These are phyloP conservation scores for Apus apus DNA, from an alignment of 2,113 vertebrate genomes.

Conservation along the genomic window DNA sequence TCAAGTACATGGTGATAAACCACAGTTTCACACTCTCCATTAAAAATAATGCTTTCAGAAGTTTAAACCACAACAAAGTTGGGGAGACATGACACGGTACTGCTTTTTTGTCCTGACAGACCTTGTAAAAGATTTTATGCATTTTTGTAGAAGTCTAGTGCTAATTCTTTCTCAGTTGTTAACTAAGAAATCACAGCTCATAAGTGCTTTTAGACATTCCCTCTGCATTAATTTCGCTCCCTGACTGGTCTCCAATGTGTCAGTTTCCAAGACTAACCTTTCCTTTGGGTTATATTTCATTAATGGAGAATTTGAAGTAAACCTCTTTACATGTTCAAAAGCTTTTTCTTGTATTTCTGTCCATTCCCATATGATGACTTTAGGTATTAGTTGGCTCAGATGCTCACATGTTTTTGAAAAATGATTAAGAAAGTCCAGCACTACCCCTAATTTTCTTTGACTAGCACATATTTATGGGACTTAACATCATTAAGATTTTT, in stretches of 20 bases:
- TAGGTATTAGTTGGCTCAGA: not conserved
- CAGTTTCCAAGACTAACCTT: not conserved
- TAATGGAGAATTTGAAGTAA: conserved; percentile 20
- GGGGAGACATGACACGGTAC: not conserved
- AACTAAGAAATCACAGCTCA: not conserved
- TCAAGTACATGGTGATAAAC: not conserved
- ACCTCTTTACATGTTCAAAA: conserved; percentile 8
- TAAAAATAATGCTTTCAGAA: not conserved
- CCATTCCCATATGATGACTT: not conserved
- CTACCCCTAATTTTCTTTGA: not conserved
- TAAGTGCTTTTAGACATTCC: conserved; percentile 8
- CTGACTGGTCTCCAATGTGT: not conserved
- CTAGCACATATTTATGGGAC: not conserved
- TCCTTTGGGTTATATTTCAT: not conserved
- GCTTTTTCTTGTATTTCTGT: conserved; percentile 40
- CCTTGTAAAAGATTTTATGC: not conserved
- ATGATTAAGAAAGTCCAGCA: not conserved
- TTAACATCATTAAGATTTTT: not conserved
- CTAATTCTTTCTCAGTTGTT: not conserved
- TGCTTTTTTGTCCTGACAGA: not conserved
- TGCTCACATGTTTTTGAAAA: not conserved
- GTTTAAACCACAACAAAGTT: not conserved
- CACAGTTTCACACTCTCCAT: not conserved
- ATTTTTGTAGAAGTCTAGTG: not conserved
- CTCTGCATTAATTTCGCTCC: not conserved